A percentile compares a stretch with the other conserved stretches of the same genome.
Conservation (phyloP, 1,140 invertebrate species). For the Drosophila quadrilineata region DNA sequence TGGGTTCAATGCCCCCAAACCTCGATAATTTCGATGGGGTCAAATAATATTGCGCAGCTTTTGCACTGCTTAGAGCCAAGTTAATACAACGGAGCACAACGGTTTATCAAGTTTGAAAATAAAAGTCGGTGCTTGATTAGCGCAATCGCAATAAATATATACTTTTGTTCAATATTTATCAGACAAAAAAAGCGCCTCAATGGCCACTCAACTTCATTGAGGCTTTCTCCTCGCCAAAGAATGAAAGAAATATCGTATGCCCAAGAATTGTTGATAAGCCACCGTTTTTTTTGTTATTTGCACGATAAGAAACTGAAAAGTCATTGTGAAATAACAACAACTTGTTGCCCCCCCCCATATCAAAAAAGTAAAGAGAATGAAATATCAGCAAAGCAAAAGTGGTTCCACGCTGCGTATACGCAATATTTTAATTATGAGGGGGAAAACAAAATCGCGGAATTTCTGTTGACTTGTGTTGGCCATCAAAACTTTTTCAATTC, state of each 20-base stretch:
- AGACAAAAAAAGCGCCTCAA: no score
- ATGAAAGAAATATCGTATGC: no score
- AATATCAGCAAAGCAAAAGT: background rate
- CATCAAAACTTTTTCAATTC: no score
- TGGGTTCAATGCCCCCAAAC: conserved; percentile 9
- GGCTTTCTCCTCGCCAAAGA: conserved; percentile 33
- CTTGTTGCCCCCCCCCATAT: background rate
- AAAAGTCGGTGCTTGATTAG: conserved; percentile 54
- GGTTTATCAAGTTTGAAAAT: conserved; percentile 14
- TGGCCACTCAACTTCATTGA: conserved; percentile 57
- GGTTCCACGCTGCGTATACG: conserved; percentile 35
- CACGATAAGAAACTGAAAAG: conserved; percentile 56
- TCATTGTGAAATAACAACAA: conserved; percentile 50
- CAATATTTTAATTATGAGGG: conserved; percentile 17
- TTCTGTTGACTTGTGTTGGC: no score
- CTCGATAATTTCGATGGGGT: background rate
- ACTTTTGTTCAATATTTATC: no score
- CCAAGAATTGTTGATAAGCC: no score
- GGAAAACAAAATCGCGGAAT: background rate
- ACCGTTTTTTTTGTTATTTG: no score
- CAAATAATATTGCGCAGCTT: background rate
- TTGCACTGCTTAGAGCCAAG: background rate
- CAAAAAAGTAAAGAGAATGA: background rate
- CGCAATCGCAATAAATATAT: background rate
- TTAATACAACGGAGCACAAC: background rate